A percentile compares a stretch with the other conserved stretches of the same genome.
These are phyloP conservation scores for Eurosta solidaginis DNA, from an alignment of 1,140 invertebrate species.

Conservation along the genomic window DNA sequence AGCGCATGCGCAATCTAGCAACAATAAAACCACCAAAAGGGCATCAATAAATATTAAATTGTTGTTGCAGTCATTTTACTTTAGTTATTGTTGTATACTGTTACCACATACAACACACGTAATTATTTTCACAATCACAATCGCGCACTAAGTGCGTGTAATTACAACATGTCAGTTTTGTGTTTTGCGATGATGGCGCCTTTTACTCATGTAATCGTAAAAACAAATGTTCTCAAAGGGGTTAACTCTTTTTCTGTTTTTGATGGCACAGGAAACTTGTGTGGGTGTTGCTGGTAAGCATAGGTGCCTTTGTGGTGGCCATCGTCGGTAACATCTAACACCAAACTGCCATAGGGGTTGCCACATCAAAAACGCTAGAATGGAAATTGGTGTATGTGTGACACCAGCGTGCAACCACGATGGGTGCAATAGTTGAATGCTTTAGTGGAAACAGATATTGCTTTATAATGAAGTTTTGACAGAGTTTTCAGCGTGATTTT, in stretches of 20 bases:
- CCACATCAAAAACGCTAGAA: not conserved
- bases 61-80: not conserved
- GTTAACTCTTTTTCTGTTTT: not conserved
- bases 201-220: conserved; percentile 9
- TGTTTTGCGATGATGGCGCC: not conserved
- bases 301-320: not conserved
- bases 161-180: conserved; percentile 31
- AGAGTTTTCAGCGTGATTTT: too few relatives aligned
- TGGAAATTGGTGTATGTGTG: not conserved
- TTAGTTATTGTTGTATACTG: not conserved
- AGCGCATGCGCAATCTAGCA: not conserved
- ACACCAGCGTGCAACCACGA: not conserved
- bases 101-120: conserved; percentile 16
- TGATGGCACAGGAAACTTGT: not conserved
- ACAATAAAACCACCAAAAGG: not conserved
- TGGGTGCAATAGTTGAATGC: not conserved
- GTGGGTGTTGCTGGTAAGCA: not conserved
- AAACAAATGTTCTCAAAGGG: not conserved
- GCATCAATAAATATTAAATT: not conserved
- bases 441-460: too few relatives aligned
- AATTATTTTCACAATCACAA: conserved; percentile 37
- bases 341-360: not conserved
- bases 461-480: too few relatives aligned
- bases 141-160: conserved; percentile 35
- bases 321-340: not conserved